phyloP scores from a whole-genome alignment of 2,797 vertebrate species.

The Protosalanx chinensis region DNA sequence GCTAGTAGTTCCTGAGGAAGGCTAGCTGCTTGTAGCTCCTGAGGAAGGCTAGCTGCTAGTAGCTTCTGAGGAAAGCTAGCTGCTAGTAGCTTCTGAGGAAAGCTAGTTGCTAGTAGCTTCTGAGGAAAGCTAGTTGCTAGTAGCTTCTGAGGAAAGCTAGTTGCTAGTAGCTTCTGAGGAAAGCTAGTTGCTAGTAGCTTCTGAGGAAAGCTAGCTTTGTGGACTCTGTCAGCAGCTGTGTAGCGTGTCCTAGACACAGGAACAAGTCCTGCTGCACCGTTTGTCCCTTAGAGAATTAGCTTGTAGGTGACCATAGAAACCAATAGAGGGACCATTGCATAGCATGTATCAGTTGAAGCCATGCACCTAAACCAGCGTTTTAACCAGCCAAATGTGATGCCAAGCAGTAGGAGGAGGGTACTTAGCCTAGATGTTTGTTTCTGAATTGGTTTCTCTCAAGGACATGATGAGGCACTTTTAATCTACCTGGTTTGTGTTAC shows the following conservation, averaged over 20 bases:
- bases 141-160: too few species aligned
- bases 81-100: too few species aligned
- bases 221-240: constrained; percentile 44
- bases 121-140: too few species aligned
- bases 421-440: constrained; percentile 63
- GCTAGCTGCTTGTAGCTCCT: too few species aligned
- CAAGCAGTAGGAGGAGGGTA: constrained; percentile 64
- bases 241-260: constrained; percentile 67
- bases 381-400: constrained; percentile 77
- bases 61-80: too few species aligned
- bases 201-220: constrained; percentile 17
- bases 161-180: constrained; percentile 51
- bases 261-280: constrained; percentile 51
- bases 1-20: too few species aligned
- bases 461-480: constrained; percentile 64
- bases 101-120: too few species aligned
- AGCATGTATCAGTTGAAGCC: constrained; percentile 66
- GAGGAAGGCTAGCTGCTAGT: too few species aligned
- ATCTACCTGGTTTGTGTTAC: constrained; percentile 46
- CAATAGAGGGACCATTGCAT: constrained; percentile 68
- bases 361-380: constrained; percentile 80
- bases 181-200: constrained; percentile 51
- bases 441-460: constrained; percentile 58
- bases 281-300: constrained; percentile 63
- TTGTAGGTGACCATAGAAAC: constrained; percentile 62